Evolutionary conservation across 1,140 invertebrate species (phyloP), one percentile per base, ranked within the genome.

Genomic region (Pseudomyrmex sp.): DNA sequence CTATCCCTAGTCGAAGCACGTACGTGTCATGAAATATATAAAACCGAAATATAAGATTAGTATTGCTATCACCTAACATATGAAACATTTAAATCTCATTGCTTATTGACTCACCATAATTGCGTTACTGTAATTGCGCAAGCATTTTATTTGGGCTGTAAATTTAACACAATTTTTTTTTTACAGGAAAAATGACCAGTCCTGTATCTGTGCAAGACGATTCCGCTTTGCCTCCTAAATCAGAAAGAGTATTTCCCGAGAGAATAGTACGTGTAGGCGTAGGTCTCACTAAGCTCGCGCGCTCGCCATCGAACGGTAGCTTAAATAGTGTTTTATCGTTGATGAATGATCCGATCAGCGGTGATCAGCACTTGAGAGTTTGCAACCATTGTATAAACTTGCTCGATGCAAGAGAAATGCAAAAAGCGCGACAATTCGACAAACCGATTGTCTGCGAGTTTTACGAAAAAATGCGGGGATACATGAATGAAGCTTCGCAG

Each of bases 361-460:
- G 95, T 63, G 96, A 97, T 74, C 96, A 96, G 54, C 95, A 95
- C 83, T 96, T 99, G 59, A 95, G 98, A 75, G 95, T 98, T 15
- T 99, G 98, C 92, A 95, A 95, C 44, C 97, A 98, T 89, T 99
- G 98, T 91, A 96, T 97, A 76, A 95, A 96, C 90, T 95, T 99
- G 44, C 95, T 99, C n/a, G 97, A 98, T 85, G 94, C 96, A 18
- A 93, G 98, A 65, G 97, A 98, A 91, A 96, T 96, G 89, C 95
- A 97, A 86, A 97, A 98, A 90, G 97, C 98, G 83, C 96, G 97
- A 80, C 95, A 97, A 86, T 97, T 97, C 84, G 95, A 96, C 35
- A 97, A 97, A 90, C 97, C 98, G 3, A 94, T 96, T 2, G 95
- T 99, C 50, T 96, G 97, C 52, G 96, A 98, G 70, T 95, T 98